Conservation (phyloP, 1,140 invertebrate genomes). For the Drosophila miranda region DNA sequence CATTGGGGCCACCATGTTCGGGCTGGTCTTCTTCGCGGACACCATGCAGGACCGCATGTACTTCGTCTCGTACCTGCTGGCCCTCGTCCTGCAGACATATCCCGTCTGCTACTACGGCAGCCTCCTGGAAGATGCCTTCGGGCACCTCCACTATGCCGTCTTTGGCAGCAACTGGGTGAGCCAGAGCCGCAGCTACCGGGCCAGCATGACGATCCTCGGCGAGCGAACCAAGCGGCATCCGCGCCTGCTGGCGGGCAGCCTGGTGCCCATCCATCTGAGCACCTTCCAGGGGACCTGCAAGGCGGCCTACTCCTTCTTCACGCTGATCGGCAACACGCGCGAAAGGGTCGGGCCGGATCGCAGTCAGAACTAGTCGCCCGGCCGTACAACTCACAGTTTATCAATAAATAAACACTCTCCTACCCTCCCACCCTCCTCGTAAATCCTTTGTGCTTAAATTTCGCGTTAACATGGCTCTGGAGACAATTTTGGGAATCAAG, state of each 20-base stretch:
- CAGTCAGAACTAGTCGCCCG: too few species aligned
- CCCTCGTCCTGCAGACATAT: conserved; percentile 51
- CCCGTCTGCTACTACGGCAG: conserved; percentile 68
- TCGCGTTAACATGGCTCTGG: conserved; percentile 84
- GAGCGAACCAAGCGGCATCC: conserved; percentile 48
- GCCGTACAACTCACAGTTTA: not conserved
- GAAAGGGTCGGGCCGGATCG: not conserved
- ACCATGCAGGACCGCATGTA: conserved; percentile 34
- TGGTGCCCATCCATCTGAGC: conserved; percentile 64
- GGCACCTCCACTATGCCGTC: conserved; percentile 41
- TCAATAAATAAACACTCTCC: not conserved
- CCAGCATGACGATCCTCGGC: conserved; percentile 48
- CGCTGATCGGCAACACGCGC: conserved; percentile 44
- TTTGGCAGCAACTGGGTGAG: conserved; percentile 71
- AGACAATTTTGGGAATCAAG: conserved; percentile 95
- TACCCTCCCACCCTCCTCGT: not conserved
- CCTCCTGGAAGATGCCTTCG: conserved; percentile 44
- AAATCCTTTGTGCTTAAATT: conserved; percentile 31
- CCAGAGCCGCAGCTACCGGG: conserved; percentile 49
- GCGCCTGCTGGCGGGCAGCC: conserved; percentile 45
- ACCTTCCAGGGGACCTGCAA: conserved; percentile 66
- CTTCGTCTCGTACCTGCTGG: conserved; percentile 41
- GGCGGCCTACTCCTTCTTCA: conserved; percentile 70
- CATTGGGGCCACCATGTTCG: conserved; percentile 40
- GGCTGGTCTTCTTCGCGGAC: conserved; percentile 51